Evolutionary conservation across 2,888 invertebrate genomes (phyloP).

Genomic region (Sturmia bella): DNA sequence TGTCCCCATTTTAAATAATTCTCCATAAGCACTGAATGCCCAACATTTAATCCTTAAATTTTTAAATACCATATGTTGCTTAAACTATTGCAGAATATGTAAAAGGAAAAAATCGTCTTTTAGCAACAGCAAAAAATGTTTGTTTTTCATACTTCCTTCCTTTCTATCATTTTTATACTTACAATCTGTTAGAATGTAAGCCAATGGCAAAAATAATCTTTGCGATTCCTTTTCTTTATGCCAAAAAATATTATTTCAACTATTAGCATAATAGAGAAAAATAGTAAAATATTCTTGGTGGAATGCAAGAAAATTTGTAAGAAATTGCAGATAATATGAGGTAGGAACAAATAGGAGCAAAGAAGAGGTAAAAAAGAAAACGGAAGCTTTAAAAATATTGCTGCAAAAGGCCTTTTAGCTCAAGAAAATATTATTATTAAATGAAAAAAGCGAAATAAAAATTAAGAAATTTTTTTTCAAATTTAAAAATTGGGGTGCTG

Average conservation of each 20-base stretch:
- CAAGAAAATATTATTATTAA: too few species aligned
- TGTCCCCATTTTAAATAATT: constrained; percentile 6
- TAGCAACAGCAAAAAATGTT: constrained; percentile 31
- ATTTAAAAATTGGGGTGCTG: too few species aligned
- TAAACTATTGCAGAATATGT: constrained; percentile 20
- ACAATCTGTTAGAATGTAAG: constrained; percentile 48
- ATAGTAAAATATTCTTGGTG: constrained; percentile 42
- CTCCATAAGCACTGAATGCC: constrained; percentile 29
- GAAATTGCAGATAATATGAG: constrained; percentile 7
- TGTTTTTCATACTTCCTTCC: constrained; percentile 13
- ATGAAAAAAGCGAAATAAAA: too few species aligned
- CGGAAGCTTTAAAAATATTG: constrained; percentile 8
- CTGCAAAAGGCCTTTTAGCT: not conserved
- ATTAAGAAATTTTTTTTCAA: too few species aligned
- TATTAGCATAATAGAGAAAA: constrained; percentile 49
- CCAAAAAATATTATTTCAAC: constrained; percentile 42
- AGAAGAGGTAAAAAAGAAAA: constrained; percentile 8
- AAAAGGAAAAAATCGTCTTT: constrained; percentile 26
- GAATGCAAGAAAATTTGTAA: constrained; percentile 26
- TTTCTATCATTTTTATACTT: not conserved
- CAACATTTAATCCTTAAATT: constrained; percentile 38
- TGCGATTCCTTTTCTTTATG: constrained; percentile 39
- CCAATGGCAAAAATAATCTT: constrained; percentile 65
- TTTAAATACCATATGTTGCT: constrained; percentile 52
- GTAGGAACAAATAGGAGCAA: constrained; percentile 32